Base-by-base conservation (phyloP, 2,888 invertebrate genomes). In the Acleris sparsana region DNA sequence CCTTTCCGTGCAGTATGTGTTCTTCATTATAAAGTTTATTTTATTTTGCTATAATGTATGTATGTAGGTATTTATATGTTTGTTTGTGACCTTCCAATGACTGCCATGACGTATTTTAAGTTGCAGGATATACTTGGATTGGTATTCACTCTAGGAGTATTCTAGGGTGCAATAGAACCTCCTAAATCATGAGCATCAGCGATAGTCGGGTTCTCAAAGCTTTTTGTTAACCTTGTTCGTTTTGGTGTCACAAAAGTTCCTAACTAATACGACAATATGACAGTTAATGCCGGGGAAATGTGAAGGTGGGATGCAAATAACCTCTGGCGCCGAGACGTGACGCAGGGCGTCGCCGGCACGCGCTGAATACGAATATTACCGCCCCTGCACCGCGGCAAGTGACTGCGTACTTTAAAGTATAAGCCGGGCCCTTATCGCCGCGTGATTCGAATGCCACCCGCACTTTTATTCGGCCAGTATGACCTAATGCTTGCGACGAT, bases 291-390 rank as follows among this genome's bases (percentile, higher is more conserved):
- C 73, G 73, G 73, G 78, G 78, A 82, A 82, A 82, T 76, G 79
- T 82, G 79, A 83, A 87, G 87, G 85, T 87, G 79, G 76, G 84
- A 88, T 86, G 87, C 86, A 88, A 87, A 88, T 87, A 86, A 81
- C 83, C 82, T 79, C 76, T 80, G 79, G 78, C 78, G 80, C 78
- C 71, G 80, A 80, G 77, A 87, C 87, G 88, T 87, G 88, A 80
- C 80, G 72, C 79, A 78, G 76, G 80, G 85, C 85, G 78, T 86
- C 80, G 75, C 73, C 73, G 75, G 80, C 84, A 78, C 79, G 86
- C 74, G 78, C 74, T 80, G 88, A 88, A 88, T 88, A 87, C 80
- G 74, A 82, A 88, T 83, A 77, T 80, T 78, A 73, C 71, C 73
- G 67, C 70, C 39, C 58, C 13, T 53, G 53, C 64, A 59, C 76